phyloP scores from a whole-genome alignment of 2,888 invertebrate species.

The Drosophila nigricruria region DNA sequence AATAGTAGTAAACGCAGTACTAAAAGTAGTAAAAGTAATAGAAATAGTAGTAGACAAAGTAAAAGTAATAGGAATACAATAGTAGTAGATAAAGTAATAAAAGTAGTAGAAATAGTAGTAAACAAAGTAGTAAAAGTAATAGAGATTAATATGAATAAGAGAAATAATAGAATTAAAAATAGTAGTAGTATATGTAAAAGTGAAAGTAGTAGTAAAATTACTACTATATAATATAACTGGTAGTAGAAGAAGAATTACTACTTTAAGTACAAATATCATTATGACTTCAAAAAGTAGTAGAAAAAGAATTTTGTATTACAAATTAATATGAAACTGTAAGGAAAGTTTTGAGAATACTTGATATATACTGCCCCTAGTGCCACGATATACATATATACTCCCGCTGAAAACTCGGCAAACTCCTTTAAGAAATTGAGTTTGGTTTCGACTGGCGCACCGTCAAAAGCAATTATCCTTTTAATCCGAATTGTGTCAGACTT shows the following conservation, averaged over 20 bases:
- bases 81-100: not conserved
- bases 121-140: not conserved
- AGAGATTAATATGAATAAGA: too few relatives aligned
- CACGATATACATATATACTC: not conserved
- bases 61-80: not conserved
- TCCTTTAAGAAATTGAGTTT: constrained; percentile 13
- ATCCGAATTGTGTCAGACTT: constrained; percentile 52
- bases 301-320: not conserved
- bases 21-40: not conserved
- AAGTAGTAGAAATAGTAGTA: not conserved
- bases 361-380: not conserved
- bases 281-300: too few relatives aligned
- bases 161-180: not conserved
- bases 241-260: not conserved
- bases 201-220: not conserved
- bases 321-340: not conserved
- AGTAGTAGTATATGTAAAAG: not conserved
- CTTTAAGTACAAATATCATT: not conserved
- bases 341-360: not conserved
- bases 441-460: constrained; percentile 18
- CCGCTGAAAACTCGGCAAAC: not conserved
- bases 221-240: not conserved
- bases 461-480: constrained; percentile 54
- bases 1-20: not conserved
- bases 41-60: not conserved